These are phyloP conservation scores for Mactra quadrangularis DNA, from an alignment of 1,140 invertebrate species.

Conservation along the genomic window DNA sequence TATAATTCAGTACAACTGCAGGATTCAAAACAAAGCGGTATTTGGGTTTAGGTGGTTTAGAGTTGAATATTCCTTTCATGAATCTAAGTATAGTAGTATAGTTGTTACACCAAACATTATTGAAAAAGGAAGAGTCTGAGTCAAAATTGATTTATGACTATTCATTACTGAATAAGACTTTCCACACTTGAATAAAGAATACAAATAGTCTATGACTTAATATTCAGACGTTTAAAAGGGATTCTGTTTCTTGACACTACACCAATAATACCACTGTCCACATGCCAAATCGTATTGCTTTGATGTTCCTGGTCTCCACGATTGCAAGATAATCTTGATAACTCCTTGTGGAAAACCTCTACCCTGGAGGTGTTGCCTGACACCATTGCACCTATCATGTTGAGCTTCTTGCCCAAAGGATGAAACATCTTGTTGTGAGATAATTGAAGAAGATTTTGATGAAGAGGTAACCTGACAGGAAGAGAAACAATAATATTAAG, in stretches of 20 bases:
- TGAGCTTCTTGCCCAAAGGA: slow-evolving; percentile 13
- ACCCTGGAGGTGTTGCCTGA: slow-evolving; percentile 22
- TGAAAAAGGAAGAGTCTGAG: neutral
- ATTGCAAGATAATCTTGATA: slow-evolving; percentile 3
- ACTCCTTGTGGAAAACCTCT: neutral
- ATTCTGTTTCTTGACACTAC: neutral
- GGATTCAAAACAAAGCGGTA: slow-evolving; percentile 2
- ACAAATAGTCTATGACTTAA: neutral
- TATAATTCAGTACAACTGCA: neutral
- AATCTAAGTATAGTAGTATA: slow-evolving; percentile 6
- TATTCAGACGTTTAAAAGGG: slow-evolving; percentile 7
- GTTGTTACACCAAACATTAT: slow-evolving; percentile 2
- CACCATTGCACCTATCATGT: slow-evolving; percentile 17
- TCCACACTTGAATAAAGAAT: neutral
- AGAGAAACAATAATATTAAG: slow-evolving; percentile 24
- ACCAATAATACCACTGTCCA: neutral
- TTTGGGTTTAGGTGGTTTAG: slow-evolving; percentile 4
- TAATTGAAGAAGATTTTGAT: slow-evolving; percentile 6
- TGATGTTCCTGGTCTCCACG: neutral
- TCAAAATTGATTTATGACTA: neutral
- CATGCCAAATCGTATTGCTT: slow-evolving; percentile 10
- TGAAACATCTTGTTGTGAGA: slow-evolving; percentile 8
- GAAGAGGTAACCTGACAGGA: slow-evolving; percentile 47
- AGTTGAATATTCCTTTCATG: neutral
- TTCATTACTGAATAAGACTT: neutral